phyloP scores from a whole-genome alignment of 2,797 vertebrate genomes.

The Liasis olivaceus region DNA sequence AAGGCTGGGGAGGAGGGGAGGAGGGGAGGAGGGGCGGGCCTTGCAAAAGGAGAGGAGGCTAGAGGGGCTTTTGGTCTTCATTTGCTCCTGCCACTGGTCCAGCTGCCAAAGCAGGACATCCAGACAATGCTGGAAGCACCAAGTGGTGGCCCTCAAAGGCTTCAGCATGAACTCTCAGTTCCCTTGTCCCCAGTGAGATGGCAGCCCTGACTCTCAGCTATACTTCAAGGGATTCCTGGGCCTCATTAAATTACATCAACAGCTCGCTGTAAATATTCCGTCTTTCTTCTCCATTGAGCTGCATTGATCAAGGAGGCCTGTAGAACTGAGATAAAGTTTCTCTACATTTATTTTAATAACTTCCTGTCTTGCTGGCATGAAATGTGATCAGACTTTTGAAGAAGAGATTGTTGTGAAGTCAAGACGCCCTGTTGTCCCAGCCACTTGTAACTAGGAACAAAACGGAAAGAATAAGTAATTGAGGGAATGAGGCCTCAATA shows the following conservation, averaged over 20 bases:
- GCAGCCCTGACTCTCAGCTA: background rate
- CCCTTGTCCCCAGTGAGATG: background rate
- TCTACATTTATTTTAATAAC: slow-evolving; percentile 30
- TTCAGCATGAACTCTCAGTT: too few species aligned
- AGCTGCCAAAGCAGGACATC: background rate
- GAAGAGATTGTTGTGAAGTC: slow-evolving; percentile 31
- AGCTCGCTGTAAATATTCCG: background rate
- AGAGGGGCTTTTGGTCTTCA: background rate
- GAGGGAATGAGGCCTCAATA: background rate
- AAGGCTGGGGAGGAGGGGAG: background rate
- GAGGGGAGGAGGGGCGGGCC: background rate
- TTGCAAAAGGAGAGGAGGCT: background rate
- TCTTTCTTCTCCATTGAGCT: background rate
- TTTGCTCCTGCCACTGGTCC: background rate
- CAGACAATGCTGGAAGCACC: background rate
- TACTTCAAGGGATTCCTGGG: slow-evolving; percentile 16
- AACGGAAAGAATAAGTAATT: background rate
- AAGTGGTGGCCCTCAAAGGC: background rate
- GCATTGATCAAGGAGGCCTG: background rate
- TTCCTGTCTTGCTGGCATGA: slow-evolving; percentile 29
- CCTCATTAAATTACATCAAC: accelerated
- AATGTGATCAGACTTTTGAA: background rate
- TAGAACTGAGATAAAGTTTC: slow-evolving; percentile 46
- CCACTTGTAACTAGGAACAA: background rate
- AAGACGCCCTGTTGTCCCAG: background rate